Evolutionary conservation across 2,888 invertebrate genomes (phyloP), one percentile per base, ranked within the genome.

Genomic region (Erpobdella octoculata): DNA sequence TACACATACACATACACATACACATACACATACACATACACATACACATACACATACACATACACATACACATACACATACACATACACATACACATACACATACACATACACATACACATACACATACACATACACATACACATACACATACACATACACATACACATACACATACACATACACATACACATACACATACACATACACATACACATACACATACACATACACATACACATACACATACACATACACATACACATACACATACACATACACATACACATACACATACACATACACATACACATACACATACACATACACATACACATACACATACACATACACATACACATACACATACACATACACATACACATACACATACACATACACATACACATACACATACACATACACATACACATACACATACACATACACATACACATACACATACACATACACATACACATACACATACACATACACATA

Each of bases 301-400:
- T 18, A 36, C 37, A 33, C 18, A 67, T 15, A 62, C 61, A 62
- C n/a, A 83, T 83, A 41, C n/a, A 41, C 46, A 41, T 41, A 41
- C 46, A 41, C n/a, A 41, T n/a, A 41, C n/a, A 41, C 46, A 41
- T 41, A 41, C 46, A 41, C n/a, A 41, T n/a, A 41, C n/a, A 41
- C 46, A 41, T 41, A 41, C 46, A 41, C n/a, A 41, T n/a, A 41
- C n/a, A 41, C 46, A 41, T 41, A 41, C 46, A 41, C 46, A 41
- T 41, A 41, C 46, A 41, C n/a, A 41, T n/a, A 41, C 46, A 41
- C 46, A 41, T 41, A 41, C 46, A 41, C 46, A 41, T n/a, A 41
- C 46, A 41, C 46, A 41, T 41, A 41, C 46, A 41, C n/a, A 41
- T n/a, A 41, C n/a, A 41, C 46, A 41, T 41, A 41, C 12, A 41